phyloP scores from a whole-genome alignment of 2,888 invertebrate species.

The Xestia xanthographa region DNA sequence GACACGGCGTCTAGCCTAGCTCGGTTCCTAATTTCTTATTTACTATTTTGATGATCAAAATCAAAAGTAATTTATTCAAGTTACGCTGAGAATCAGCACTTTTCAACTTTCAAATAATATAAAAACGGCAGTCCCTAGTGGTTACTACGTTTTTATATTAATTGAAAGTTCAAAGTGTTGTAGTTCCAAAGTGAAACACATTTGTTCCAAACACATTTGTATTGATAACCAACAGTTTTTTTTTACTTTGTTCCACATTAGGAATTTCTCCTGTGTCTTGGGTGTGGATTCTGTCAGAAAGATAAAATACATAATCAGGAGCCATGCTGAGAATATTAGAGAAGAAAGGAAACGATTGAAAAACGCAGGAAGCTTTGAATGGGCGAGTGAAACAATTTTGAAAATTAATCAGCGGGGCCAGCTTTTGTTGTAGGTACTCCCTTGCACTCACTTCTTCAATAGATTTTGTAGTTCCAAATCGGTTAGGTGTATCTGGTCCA shows the following conservation, averaged over 20 bases:
- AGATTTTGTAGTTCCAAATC: neutral
- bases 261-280: too few species aligned
- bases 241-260: too few species aligned
- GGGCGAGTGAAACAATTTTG: neutral
- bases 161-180: too few species aligned
- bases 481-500: neutral
- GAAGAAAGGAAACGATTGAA: neutral
- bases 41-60: neutral
- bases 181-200: too few species aligned
- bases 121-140: neutral
- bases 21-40: too few species aligned
- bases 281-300: neutral
- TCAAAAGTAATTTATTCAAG: neutral
- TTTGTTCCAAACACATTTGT: too few species aligned
- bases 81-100: neutral
- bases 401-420: neutral
- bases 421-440: neutral
- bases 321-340: neutral
- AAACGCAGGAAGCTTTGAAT: neutral
- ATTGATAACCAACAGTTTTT: neutral
- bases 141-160: too few species aligned
- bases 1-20: too few species aligned
- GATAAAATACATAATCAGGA: neutral
- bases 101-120: neutral
- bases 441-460: constrained; percentile 29